Percentiles rank a stretch among this genome's conserved stretches.
phyloP scores from a whole-genome alignment of 2,888 invertebrate species.

The Hoplodrina blanda region DNA sequence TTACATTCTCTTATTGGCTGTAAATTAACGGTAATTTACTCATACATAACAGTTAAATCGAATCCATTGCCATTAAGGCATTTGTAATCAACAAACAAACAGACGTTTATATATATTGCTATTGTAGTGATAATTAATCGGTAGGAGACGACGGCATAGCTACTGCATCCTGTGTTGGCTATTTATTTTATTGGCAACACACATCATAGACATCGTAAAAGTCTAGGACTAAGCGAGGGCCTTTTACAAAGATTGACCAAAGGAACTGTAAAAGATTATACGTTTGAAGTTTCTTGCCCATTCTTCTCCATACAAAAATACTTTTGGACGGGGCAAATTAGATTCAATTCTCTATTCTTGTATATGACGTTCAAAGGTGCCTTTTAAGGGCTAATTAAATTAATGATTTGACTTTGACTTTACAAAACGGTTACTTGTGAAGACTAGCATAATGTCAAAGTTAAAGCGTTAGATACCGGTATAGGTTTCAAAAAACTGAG shows the following conservation, averaged over 20 bases:
- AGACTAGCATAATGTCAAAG: no score
- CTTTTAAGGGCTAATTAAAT: no score
- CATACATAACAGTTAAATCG: background rate
- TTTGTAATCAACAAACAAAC: slow-evolving; percentile 27
- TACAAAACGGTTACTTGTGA: no score
- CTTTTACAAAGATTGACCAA: slow-evolving; percentile 1
- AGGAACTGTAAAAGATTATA: slow-evolving; percentile 9
- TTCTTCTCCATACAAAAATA: no score
- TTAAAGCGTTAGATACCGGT: no score
- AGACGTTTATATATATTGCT: background rate
- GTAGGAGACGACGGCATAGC: slow-evolving; percentile 24
- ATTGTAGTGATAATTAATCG: slow-evolving; percentile 43
- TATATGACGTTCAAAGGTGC: no score
- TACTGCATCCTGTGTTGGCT: slow-evolving; percentile 44
- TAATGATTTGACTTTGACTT: no score
- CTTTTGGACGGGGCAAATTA: no score
- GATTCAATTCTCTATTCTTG: no score
- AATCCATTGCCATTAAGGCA: background rate
- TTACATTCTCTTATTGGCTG: background rate
- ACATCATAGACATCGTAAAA: slow-evolving; percentile 39
- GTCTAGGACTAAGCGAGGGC: slow-evolving; percentile 29
- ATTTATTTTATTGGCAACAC: slow-evolving; percentile 54
- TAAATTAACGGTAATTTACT: background rate
- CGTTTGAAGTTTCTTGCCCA: no score
- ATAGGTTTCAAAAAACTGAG: no score